Evolutionary conservation across 1,140 invertebrate genomes (phyloP), one percentile per base, ranked within the genome.

Genomic region (Daktulosphaira vitifoliae): DNA sequence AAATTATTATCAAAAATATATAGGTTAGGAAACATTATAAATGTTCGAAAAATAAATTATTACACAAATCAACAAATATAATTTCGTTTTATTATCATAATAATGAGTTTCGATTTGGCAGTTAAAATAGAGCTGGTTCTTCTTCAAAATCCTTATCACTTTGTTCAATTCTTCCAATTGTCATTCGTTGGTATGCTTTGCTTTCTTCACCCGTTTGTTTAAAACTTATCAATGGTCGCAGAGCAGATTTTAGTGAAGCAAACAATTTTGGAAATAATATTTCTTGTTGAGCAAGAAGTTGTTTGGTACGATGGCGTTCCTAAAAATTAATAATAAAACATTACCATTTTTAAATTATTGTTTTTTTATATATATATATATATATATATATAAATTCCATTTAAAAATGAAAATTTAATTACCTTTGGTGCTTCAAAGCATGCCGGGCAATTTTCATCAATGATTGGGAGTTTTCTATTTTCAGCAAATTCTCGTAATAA

Each of bases 201-300:
- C 70, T 73, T 66, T 80, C 80, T 59, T 78, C 72, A 11, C 80
- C 80, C 38, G 77, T 78, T 48, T 73, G 75, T 73, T 78, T 78
- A 67, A 85, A 79, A 68, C 81, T 79, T 70, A 89, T 84, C 44
- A 90, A 73, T 1, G 87, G 87, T 69, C 82, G 80, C 16, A 90
- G 73, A 4, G 87, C 86, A 2, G 81, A 79, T 46, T 81, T 78
- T 22, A 90, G 71, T 49, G 83, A 87, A 70, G 78, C 77, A 69
- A 85, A 89, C 0, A 90, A 71, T 20, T 80, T 78, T 0, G 87
- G 87, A 72, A 86, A 87, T 2, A 84, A 70, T n/a, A 87, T 78
- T 74, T 90, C 88, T 68, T 89, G 87, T 69, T 85, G 80, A 13
- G 83, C 81, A 22, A 89, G 74, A 15, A 88, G 72, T 72, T 89